These are phyloP conservation scores for Hippopotamus amphibius DNA, from an alignment of 2,113 vertebrate species.

Conservation along the genomic window DNA sequence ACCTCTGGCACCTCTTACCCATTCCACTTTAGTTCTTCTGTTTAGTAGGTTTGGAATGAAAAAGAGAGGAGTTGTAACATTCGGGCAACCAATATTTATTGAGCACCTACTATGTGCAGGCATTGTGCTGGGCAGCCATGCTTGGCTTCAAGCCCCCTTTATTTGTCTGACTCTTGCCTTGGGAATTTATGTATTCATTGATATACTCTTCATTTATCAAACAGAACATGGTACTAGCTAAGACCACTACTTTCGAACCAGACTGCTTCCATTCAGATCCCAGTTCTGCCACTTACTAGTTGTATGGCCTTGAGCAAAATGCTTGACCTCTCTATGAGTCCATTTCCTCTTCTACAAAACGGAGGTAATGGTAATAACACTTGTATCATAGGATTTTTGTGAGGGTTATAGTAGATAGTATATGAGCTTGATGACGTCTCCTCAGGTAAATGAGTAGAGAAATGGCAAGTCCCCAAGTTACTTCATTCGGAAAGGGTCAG, in stretches of 20 bases:
- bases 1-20: neutral
- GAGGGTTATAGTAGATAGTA: neutral
- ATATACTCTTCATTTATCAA: neutral
- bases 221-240: neutral
- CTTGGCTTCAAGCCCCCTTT: neutral
- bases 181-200: neutral
- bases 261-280: neutral
- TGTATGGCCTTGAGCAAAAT: neutral
- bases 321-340: neutral
- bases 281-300: neutral
- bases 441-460: neutral
- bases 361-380: neutral
- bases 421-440: neutral
- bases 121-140: no score
- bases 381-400: neutral
- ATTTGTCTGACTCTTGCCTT: neutral
- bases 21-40: neutral
- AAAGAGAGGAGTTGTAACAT: no score
- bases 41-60: no score
- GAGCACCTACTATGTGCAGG: neutral
- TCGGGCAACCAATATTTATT: no score
- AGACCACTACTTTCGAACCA: neutral
- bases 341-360: neutral
- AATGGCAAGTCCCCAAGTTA: neutral
- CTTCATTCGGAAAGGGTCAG: neutral